Evolutionary conservation across 2,113 vertebrate species (phyloP), one percentile per base, ranked within the genome.

Genomic region (Hiodon tergisus): DNA sequence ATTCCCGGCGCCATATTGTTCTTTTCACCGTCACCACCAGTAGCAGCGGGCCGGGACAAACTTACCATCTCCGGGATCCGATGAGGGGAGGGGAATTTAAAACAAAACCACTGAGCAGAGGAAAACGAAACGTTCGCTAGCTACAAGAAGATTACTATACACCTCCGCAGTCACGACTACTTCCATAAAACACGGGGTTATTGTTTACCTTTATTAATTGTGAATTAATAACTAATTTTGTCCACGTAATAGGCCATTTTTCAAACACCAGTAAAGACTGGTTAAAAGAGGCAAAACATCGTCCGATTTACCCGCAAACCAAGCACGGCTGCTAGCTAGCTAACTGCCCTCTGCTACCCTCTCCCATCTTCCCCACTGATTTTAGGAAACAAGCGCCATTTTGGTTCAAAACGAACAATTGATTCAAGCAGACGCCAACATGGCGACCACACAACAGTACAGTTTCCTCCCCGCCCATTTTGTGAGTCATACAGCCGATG

Each of bases 1-100:
- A 67, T 83, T 84, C 77, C 85, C 79, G 88, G 76, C 90, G 90
- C 89, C 90, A 92, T 91, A 50, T 90, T 90, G 88, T 86, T 88
- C 82, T 87, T 86, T 76, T 67, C 57, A 76, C 65, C 69, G 77
- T 82, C 62, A 81, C 81, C 74, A 80, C 57, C 76, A 80, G 76
- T 74, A 80, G 71, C 69, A 61, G 70, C 70, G 76, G 65, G 71
- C 62, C 52, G 60, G 54, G 76, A 73, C 69, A 67, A 74, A 61
- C 73, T 77, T 69, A 75, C 78, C 59, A 71, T 75, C 78, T 78
- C 68, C 67, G 67, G 48, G 72, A 75, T 67, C 71, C 73, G 66
- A 71, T 31, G 52, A 71, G 72, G 67, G 71, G 71, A 67, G 48
- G 31, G 63, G 65, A 73, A 65, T 48, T 59, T 8, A 58, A 58